Conservation (phyloP, 2,888 invertebrate genomes). For the Pseudococcus jackbeardsleyi region DNA sequence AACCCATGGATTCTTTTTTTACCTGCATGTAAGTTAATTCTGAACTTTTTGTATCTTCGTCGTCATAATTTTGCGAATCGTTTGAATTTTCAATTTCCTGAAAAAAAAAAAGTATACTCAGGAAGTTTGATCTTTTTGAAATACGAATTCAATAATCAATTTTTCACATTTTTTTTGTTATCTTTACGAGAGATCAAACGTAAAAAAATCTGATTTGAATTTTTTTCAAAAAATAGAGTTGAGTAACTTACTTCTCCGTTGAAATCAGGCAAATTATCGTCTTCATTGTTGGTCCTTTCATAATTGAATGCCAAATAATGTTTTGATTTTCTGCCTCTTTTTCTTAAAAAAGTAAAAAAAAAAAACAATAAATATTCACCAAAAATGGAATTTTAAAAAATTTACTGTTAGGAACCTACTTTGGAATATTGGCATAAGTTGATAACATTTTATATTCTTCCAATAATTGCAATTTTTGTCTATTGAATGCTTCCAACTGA, state of each 20-base stretch:
- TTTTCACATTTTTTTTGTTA: no score
- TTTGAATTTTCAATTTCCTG: conserved; percentile 69
- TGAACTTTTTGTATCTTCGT: conserved; percentile 53
- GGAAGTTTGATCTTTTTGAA: no score
- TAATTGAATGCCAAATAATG: neutral
- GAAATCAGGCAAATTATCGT: conserved; percentile 82
- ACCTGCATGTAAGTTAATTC: conserved; percentile 48
- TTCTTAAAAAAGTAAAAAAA: neutral
- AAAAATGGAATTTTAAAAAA: neutral
- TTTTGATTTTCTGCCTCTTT: conserved; percentile 25
- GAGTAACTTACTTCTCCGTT: conserved; percentile 79
- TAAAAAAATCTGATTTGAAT: neutral
- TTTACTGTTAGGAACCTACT: conserved; percentile 43
- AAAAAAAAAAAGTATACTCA: neutral
- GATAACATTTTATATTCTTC: conserved; percentile 63
- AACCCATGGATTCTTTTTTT: conserved; percentile 62
- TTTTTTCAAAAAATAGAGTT: neutral
- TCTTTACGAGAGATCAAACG: neutral
- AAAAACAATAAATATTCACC: neutral
- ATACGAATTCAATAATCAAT: neutral
- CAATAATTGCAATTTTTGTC: conserved; percentile 64
- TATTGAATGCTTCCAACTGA: conserved; percentile 69
- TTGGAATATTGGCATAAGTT: conserved; percentile 38
- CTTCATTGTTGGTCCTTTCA: conserved; percentile 74
- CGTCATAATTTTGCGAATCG: conserved; percentile 67